Evolutionary conservation across 2,113 vertebrate species (phyloP), one percentile per base, ranked within the genome.

Genomic region (Callipepla californica): DNA sequence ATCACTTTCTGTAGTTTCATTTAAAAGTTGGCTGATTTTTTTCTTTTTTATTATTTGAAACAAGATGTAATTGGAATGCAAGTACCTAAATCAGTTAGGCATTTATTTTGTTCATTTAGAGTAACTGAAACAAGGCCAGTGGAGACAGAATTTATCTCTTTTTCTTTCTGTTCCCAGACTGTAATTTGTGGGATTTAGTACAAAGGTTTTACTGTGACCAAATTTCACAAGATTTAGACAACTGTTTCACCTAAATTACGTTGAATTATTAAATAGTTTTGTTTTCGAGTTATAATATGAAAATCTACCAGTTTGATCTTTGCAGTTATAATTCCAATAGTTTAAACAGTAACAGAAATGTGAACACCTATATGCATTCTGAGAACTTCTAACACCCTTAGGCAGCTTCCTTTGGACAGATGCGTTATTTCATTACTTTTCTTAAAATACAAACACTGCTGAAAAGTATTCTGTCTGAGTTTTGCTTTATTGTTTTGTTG

Each of bases 361-460:
- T 34, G 40, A 78, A n/a, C 32, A 61, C 40, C n/a, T 59, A 17
- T 80, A 23, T 44, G 25, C 26, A 23, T 63, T 83, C 25, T 61
- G 65, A 44, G 67, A 48, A 63, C 19, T 65, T 81, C 48, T 61
- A 66, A 34, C 11, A 85, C 20, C 42, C 38, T 65, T 61, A 45
- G 53, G 51, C 50, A 91, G 47, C 59, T 89, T 87, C 87, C 55
- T 94, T 89, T 96, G 68, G 75, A 91, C 67, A 91, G 75, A 51
- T 89, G 72, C 55, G 20, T 50, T 62, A 47, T 92, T 94, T 85
- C 91, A 70, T 92, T 90, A 74, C 42, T 28, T 90, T 83, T 70
- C 79, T 58, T 47, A 80, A 80, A 93, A 85, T 80, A 22, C 22
- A 67, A 82, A 74, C 34, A 32, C 22, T 36, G 25, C 67, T 93